A percentile compares a stretch with the other conserved stretches of the same genome.
Evolutionary conservation across 2,888 invertebrate species (phyloP).

Genomic region (Aphrophora alni): DNA sequence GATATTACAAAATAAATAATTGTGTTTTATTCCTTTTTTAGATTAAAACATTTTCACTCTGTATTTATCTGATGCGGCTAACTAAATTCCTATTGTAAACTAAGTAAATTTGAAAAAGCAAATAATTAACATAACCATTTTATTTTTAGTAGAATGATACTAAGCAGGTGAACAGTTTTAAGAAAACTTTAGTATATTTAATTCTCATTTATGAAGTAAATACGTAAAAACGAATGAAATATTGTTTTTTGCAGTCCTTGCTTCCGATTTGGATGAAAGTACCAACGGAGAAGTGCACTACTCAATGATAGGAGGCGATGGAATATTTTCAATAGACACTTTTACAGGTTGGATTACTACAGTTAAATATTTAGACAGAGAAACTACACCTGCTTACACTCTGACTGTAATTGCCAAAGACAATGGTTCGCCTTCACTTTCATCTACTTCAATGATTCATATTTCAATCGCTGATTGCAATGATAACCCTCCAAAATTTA

Average conservation of each 20-base stretch:
- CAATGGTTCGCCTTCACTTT: constrained; percentile 71
- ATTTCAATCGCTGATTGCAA: constrained; percentile 87
- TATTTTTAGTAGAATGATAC: too few relatives aligned
- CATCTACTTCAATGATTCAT: constrained; percentile 75
- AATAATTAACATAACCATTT: too few relatives aligned
- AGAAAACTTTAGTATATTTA: too few relatives aligned
- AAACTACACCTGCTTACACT: constrained; percentile 78
- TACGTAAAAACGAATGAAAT: too few relatives aligned
- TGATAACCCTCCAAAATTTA: constrained; percentile 84
- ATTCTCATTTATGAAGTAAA: too few relatives aligned
- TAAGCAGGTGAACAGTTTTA: too few relatives aligned
- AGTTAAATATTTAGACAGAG: constrained; percentile 80
- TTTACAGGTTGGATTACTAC: constrained; percentile 87
- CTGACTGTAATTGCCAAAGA: constrained; percentile 80
- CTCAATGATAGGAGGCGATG: constrained; percentile 59
- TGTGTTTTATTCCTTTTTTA: too few relatives aligned
- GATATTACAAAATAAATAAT: too few relatives aligned
- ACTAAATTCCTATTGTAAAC: too few relatives aligned
- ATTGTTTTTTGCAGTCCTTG: constrained; percentile 51
- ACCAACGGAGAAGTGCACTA: constrained; percentile 29
- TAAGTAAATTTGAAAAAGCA: too few relatives aligned
- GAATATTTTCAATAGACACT: constrained; percentile 85
- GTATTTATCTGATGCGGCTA: too few relatives aligned
- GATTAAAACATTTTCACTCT: too few relatives aligned
- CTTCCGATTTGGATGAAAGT: constrained; percentile 26